phyloP scores from a whole-genome alignment of 2,113 vertebrate species.

The Equus przewalskii region DNA sequence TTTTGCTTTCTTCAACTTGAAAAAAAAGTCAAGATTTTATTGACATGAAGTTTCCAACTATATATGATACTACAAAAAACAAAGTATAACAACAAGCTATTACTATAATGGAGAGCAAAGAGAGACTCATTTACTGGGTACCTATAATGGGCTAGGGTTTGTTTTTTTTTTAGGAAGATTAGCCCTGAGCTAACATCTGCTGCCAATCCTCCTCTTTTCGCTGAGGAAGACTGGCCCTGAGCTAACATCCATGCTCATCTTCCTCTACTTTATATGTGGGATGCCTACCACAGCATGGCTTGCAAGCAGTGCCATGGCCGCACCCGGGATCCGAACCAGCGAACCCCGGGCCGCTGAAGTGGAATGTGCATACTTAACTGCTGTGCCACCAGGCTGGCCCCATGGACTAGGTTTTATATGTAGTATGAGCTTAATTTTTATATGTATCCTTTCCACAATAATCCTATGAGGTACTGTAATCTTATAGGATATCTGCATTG shows the following conservation, averaged over 20 bases:
- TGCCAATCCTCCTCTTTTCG: too few species aligned
- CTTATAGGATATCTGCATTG: background rate
- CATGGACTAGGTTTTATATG: background rate
- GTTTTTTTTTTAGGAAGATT: too few species aligned
- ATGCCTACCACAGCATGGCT: too few species aligned
- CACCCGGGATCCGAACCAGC: too few species aligned
- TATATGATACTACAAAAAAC: background rate
- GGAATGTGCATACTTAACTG: too few species aligned
- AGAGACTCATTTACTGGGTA: background rate
- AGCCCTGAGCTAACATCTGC: too few species aligned
- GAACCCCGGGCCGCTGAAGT: too few species aligned
- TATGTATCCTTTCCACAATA: background rate
- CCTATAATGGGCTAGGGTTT: background rate
- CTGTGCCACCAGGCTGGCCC: too few species aligned
- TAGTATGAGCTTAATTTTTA: background rate
- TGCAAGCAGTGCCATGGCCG: too few species aligned
- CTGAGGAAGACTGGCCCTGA: too few species aligned
- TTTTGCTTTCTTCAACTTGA: background rate
- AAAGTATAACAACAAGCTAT: background rate
- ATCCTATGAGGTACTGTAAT: background rate
- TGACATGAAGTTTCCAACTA: background rate
- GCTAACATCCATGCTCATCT: too few species aligned
- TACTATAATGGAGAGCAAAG: background rate
- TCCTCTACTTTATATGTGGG: too few species aligned
- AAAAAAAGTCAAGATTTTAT: background rate